phyloP scores from a whole-genome alignment of 2,113 vertebrate species.

The Bombycilla garrulus region DNA sequence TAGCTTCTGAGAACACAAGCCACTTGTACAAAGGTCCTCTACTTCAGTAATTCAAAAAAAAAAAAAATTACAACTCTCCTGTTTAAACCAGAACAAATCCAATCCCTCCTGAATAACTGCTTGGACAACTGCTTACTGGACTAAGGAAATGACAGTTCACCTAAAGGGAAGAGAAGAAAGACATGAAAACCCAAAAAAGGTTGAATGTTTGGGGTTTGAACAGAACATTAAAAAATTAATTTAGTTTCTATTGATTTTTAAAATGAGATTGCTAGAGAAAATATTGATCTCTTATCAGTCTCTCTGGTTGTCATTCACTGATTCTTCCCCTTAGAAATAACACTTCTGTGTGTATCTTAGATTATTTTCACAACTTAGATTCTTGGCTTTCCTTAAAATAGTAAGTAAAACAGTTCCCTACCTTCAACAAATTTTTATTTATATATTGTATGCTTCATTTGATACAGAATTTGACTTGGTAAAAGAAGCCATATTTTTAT shows the following conservation, averaged over 20 bases:
- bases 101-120: neutral
- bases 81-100: neutral
- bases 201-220: neutral
- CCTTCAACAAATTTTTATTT: neutral
- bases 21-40: neutral
- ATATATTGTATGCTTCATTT: neutral
- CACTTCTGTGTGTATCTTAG: neutral
- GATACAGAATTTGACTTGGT: neutral
- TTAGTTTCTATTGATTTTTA: slow-evolving; percentile 21
- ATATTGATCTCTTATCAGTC: slow-evolving; percentile 22
- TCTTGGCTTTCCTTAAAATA: neutral
- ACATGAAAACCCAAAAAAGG: neutral
- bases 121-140: neutral
- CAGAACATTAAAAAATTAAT: neutral
- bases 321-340: neutral
- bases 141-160: neutral
- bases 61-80: neutral
- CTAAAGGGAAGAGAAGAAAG: neutral
- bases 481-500: neutral
- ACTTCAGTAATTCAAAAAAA: neutral
- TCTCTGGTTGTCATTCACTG: slow-evolving; percentile 2
- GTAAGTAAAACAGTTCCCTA: neutral
- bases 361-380: neutral
- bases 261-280: slow-evolving; percentile 39
- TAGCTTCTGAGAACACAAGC: neutral